Base-by-base conservation (phyloP, 2,113 vertebrate genomes). In the Stigmatopora nigra region DNA sequence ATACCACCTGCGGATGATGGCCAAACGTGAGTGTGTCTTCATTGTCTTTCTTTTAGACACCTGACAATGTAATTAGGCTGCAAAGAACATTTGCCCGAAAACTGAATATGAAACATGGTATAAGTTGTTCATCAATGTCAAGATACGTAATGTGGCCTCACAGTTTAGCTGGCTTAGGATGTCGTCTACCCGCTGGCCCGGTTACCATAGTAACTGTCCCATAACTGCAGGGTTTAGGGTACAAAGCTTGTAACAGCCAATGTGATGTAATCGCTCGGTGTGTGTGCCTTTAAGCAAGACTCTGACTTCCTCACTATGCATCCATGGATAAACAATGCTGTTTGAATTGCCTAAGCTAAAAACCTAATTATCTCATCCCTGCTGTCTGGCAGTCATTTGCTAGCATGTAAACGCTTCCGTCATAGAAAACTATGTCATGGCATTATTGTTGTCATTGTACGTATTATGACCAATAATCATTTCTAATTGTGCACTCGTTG, bases 1-100 rank as follows among this genome's bases (percentile, higher is more conserved):
- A 88, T 82, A 16, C 56, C 78, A 1, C 70, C 84, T 20, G 77
- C 81, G 66, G 87, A 80, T 1, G 81, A 81, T 15, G 55, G 76
- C 31, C 82, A 80, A 69, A 89, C 88, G 91, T 92, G 80, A 89
- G 91, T 90, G 22, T 49, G 12, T 13, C 3, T 0, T n/a, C 25
- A 3, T 31, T 31, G 25, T 31, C 25, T 31, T 31, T 49, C 17
- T 17, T 1, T 49, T n/a, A n/a, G 13, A 49, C 16, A n/a, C 48
- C n/a, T 19, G 48, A 20, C 49, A 19, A 19, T 51, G 17, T 19
- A n/a, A 51, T 19, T 11, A 19, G 11, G 10, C 20, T 55, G 22
- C 22, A 31, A 14, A 55, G 3, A 14, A 55, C 14, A 55, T 25
- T 55, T 55, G 22, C 7, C 22, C 13, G 19, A 22, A 22, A 9